Evolutionary conservation across 2,888 invertebrate genomes (phyloP), one percentile per base, ranked within the genome.

Genomic region (Pyralis farinalis): DNA sequence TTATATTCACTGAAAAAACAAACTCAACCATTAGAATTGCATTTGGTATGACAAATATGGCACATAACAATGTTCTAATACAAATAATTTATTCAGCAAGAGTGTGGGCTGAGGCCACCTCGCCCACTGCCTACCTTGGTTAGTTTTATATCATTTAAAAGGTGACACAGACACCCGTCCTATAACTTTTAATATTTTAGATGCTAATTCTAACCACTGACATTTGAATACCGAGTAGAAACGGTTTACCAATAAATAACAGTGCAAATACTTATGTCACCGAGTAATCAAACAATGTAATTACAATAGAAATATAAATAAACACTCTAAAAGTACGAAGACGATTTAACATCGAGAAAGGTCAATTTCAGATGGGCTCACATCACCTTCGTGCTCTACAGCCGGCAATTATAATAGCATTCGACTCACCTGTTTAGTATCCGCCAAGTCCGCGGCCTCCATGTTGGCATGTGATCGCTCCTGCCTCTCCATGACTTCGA

Each of bases 341-440:
- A 58, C 53, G 50, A 56, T 58, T 57, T 63, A 60, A 66, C 63
- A 60, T 53, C 54, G 58, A 48, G 56, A 63, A 63, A 70, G 64
- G 65, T 64, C 63, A 69, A 76, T 75, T 70, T 59, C 47, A 46
- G 44, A 43, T 44, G 35, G 27, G 12, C 22, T 42, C 33, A 34
- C 29, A 36, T 40, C 27, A 39, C 41, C 38, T 40, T 42, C 34
- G 32, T 47, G 55, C 57, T 63, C 71, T 66, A 74, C 67, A 75
- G 81, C 86, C 86, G 86, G 87, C 82, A 81, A 76, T 78, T 76
- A 69, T 45, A 68, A 47, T 53, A 47, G 58, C 58, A 57, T 61
- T 55, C 60, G 59, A 57, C 86, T 89, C 90, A 92, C 92, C 92
- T 92, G 92, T 90, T 91, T 91, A 55, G 92, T 91, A 70, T 91